phyloP scores from a whole-genome alignment of 2,797 vertebrate species.

The Pelochelys cantorii region DNA sequence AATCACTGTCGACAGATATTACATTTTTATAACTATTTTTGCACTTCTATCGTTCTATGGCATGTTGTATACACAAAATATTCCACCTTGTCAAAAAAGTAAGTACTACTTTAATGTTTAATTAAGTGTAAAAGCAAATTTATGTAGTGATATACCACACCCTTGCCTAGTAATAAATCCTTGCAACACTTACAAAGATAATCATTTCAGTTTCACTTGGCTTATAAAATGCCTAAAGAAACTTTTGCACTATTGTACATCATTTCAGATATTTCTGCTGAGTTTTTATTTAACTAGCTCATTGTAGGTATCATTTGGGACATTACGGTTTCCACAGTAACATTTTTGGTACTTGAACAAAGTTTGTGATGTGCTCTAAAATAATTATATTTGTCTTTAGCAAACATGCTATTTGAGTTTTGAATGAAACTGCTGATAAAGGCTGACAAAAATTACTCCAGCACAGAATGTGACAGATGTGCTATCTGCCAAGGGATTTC shows the following conservation, averaged over 20 bases:
- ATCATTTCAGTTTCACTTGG: conserved; percentile 43
- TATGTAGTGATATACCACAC: conserved; percentile 55
- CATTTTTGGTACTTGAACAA: conserved; percentile 53
- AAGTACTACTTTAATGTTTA: conserved; percentile 73
- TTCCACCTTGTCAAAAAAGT: conserved; percentile 55
- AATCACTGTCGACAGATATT: conserved; percentile 49
- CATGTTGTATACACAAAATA: conserved; percentile 44
- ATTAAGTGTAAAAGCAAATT: conserved; percentile 74
- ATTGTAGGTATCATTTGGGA: conserved; percentile 45
- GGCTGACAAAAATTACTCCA: conserved; percentile 51
- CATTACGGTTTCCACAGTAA: conserved; percentile 43
- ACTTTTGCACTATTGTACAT: conserved; percentile 10
- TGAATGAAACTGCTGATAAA: conserved; percentile 56
- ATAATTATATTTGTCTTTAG: conserved; percentile 66
- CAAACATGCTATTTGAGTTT: conserved; percentile 68
- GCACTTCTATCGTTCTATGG: conserved; percentile 29
- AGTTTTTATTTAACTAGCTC: conserved; percentile 33
- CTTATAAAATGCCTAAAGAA: conserved; percentile 55
- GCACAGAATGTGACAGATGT: conserved; percentile 54
- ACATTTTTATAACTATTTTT: conserved; percentile 40
- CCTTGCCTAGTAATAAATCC: conserved; percentile 61
- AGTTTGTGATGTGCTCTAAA: conserved; percentile 45
- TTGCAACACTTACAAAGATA: conserved; percentile 39
- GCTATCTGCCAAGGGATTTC: conserved; percentile 60
- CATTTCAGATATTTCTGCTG: conserved; percentile 18